A percentile compares a stretch with the other conserved stretches of the same genome.
phyloP scores from a whole-genome alignment of 1,140 invertebrate species.

The Aporrectodea caliginosa region DNA sequence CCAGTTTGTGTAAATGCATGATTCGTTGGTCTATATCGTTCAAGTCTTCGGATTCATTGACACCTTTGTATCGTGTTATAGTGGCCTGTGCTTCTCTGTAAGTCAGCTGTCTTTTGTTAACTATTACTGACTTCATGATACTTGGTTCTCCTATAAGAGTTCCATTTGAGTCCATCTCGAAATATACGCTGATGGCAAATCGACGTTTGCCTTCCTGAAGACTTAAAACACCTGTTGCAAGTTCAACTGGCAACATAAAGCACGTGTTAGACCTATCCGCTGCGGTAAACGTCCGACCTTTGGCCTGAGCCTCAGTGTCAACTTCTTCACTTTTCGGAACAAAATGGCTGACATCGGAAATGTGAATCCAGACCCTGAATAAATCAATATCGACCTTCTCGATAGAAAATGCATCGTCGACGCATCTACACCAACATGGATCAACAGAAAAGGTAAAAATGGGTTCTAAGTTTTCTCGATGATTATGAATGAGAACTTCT shows the following conservation, averaged over 20 bases:
- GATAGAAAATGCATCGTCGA: conserved; percentile 89
- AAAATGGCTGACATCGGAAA: conserved; percentile 51
- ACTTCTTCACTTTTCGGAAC: conserved; percentile 40
- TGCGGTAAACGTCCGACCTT: conserved; percentile 47
- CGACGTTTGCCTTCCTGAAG: conserved; percentile 47
- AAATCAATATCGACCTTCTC: conserved; percentile 38
- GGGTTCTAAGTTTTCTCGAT: conserved; percentile 56
- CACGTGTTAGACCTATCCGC: no score
- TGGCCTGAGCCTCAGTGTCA: conserved; percentile 45
- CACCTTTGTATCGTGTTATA: no score
- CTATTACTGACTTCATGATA: conserved; percentile 9
- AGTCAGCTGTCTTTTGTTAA: conserved; percentile 13
- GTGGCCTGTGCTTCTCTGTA: conserved; percentile 18
- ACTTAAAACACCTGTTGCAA: conserved; percentile 54
- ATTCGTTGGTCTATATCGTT: no score
- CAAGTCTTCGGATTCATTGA: no score
- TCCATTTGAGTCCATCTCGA: no score
- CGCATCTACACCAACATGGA: conserved; percentile 92
- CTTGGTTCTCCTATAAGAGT: no score
- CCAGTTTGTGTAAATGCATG: conserved; percentile 28
- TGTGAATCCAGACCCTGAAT: conserved; percentile 46
- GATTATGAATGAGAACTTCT: background rate
- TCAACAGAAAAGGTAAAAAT: conserved; percentile 86
- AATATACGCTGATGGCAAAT: conserved; percentile 41
- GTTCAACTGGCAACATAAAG: conserved; percentile 53